Conservation (phyloP, 2,797 vertebrate species). For the Danio choprae region DNA sequence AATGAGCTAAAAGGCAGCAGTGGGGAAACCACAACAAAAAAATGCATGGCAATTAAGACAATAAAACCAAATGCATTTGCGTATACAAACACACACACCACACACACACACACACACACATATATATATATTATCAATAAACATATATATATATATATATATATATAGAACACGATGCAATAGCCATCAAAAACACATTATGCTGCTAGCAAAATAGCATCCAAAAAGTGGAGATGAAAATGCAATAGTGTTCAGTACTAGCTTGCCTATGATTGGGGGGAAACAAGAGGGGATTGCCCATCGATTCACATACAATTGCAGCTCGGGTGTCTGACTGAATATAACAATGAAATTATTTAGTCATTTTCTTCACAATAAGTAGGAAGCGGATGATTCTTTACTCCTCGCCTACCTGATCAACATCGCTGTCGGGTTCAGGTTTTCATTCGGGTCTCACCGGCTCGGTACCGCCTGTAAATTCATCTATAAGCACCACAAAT, state of each 20-base stretch:
- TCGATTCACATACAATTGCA: slow-evolving; percentile 15
- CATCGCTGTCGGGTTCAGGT: slow-evolving; percentile 36
- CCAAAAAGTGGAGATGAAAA: slow-evolving; percentile 20
- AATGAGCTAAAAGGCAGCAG: slow-evolving; percentile 25
- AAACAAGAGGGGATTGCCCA: neutral
- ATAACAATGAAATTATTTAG: neutral
- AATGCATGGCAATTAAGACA: slow-evolving; percentile 7
- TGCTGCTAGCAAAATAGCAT: slow-evolving; percentile 14
- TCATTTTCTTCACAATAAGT: slow-evolving; percentile 9
- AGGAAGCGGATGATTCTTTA: slow-evolving; percentile 9
- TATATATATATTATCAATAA: neutral
- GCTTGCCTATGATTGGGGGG: neutral
- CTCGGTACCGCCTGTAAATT: slow-evolving; percentile 21
- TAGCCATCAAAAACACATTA: neutral
- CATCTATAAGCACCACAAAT: slow-evolving; percentile 24
- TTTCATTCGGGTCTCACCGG: slow-evolving; percentile 37
- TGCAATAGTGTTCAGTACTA: slow-evolving; percentile 11
- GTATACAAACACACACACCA: neutral
- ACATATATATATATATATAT: neutral
- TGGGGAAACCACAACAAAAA: slow-evolving; percentile 26
- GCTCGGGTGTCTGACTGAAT: slow-evolving; percentile 13
- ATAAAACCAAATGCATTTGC: neutral
- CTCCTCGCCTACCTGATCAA: slow-evolving; percentile 50
- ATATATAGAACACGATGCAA: neutral
- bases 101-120: no score